Percentiles rank a stretch among this genome's conserved stretches.
These are phyloP conservation scores for Diploscapter pachys DNA, from an alignment of 1,140 invertebrate species.

Conservation along the genomic window DNA sequence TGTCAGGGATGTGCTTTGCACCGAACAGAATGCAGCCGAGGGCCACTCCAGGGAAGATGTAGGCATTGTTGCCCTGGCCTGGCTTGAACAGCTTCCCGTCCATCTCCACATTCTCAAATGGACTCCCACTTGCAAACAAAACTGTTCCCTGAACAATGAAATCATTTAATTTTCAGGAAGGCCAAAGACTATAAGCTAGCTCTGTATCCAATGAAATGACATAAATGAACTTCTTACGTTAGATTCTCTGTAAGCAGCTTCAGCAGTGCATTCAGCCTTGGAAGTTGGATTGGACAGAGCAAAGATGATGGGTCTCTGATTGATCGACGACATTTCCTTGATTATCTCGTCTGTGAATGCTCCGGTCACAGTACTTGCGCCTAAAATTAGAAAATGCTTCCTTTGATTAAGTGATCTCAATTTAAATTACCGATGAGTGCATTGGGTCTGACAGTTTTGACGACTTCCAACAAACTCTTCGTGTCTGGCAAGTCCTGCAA, in stretches of 20 bases:
- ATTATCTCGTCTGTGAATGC: conserved; percentile 83
- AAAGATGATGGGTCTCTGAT: conserved; percentile 84
- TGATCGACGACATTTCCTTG: conserved; percentile 78
- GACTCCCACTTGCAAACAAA: conserved; percentile 86
- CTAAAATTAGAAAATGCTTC: not conserved
- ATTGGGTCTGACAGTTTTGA: conserved; percentile 78
- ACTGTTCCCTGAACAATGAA: conserved; percentile 71
- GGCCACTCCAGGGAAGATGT: conserved; percentile 90
- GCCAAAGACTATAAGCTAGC: not conserved
- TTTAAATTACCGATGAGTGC: conserved; percentile 69
- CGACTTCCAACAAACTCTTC: conserved; percentile 74
- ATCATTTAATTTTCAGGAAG: not conserved
- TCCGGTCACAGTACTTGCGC: conserved; percentile 74
- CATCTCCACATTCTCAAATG: conserved; percentile 76
- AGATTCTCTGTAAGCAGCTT: conserved; percentile 80
- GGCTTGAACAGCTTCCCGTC: conserved; percentile 77
- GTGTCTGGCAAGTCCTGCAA: conserved; percentile 69
- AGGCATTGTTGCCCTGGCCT: conserved; percentile 92
- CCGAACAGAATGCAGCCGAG: conserved; percentile 76
- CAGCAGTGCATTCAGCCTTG: conserved; percentile 92
- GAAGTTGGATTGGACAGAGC: conserved; percentile 91
- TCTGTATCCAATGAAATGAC: not conserved
- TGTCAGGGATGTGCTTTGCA: conserved; percentile 81
- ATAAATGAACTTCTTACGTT: conserved; percentile 67
- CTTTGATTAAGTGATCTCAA: not conserved